These are phyloP conservation scores for Sarcophaga carnaria DNA, from an alignment of 2,888 invertebrate species.

Conservation along the genomic window DNA sequence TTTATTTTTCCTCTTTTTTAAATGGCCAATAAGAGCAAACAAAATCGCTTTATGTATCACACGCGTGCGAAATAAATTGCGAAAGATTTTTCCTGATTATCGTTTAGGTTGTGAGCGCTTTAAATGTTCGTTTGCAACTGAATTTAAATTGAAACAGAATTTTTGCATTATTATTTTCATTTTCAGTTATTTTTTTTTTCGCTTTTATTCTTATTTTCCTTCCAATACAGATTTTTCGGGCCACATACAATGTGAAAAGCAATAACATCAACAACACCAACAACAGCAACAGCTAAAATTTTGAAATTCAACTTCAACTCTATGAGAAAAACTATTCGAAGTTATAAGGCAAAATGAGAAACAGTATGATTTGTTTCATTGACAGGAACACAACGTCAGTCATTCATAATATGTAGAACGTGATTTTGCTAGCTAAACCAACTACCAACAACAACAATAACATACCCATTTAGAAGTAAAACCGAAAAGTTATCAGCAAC, in stretches of 20 bases:
- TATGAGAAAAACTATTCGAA: conserved; percentile 17
- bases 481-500: not conserved
- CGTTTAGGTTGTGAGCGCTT: conserved; percentile 64
- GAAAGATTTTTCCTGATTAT: conserved; percentile 26
- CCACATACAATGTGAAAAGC: conserved; percentile 36
- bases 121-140: conserved; percentile 70
- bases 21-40: not conserved
- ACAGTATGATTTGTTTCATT: conserved; percentile 47
- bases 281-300: conserved; percentile 8
- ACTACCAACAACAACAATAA: not conserved
- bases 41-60: conserved; percentile 64
- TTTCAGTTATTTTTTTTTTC: conserved; percentile 21
- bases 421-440: no score
- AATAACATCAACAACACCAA: not conserved
- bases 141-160: conserved; percentile 64
- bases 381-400: conserved; percentile 6
- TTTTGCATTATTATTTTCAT: conserved; percentile 63
- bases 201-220: not conserved
- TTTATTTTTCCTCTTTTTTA: not conserved
- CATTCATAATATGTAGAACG: not conserved
- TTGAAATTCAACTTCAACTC: conserved; percentile 21
- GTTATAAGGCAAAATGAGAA: conserved; percentile 9
- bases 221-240: not conserved
- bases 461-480: not conserved
- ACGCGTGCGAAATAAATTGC: conserved; percentile 62